Evolutionary conservation across 2,888 invertebrate genomes (phyloP).

Genomic region (Synergus umbraculus): DNA sequence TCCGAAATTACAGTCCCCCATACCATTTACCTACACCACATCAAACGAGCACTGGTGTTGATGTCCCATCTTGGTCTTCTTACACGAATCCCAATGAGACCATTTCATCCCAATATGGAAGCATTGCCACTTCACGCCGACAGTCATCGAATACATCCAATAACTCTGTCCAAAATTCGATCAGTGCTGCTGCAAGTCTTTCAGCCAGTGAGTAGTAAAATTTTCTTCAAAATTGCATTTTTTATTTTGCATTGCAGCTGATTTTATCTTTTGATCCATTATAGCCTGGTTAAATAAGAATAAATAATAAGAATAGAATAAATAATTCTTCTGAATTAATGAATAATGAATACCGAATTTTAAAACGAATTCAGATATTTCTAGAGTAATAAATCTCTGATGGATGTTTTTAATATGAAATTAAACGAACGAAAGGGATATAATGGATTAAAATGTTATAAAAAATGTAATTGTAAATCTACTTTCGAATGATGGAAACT

Average conservation of each 20-base stretch:
- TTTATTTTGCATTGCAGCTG: neutral
- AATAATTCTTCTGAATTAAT: neutral
- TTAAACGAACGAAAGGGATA: neutral
- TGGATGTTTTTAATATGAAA: neutral
- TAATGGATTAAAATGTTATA: neutral
- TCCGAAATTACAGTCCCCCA: constrained; percentile 69
- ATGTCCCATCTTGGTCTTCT: constrained; percentile 60
- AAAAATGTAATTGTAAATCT: neutral
- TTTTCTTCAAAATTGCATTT: neutral
- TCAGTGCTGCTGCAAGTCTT: constrained; percentile 85
- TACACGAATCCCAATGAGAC: constrained; percentile 57
- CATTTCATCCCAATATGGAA: constrained; percentile 59
- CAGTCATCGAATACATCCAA: constrained; percentile 58
- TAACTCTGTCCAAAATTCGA: constrained; percentile 72
- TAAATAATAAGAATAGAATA: no score
- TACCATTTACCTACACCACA: constrained; percentile 60
- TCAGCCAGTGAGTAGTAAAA: constrained; percentile 83
- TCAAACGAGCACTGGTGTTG: constrained; percentile 54
- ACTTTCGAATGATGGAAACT: neutral
- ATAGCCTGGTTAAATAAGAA: neutral
- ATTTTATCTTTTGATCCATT: neutral
- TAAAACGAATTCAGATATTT: neutral
- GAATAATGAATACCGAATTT: neutral
- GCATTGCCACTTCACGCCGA: constrained; percentile 55
- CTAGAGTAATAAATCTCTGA: neutral